Percentiles rank a stretch among this genome's conserved stretches.
Evolutionary conservation across 2,797 vertebrate species (phyloP).

Genomic region (Triplophysa bombifrons): DNA sequence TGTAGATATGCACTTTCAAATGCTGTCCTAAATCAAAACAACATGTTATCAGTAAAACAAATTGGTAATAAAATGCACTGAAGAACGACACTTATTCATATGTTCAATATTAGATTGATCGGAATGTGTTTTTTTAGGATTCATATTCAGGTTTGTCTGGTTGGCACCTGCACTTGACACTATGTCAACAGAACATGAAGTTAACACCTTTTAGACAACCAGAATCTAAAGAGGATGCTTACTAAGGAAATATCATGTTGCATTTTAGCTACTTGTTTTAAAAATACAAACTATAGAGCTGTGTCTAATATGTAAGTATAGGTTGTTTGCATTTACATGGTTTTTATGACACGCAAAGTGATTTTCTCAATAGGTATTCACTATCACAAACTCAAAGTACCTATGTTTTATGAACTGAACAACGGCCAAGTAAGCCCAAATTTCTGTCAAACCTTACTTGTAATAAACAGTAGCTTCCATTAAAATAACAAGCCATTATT

Average conservation of each 20-base stretch:
- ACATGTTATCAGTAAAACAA: background rate
- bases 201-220: constrained; percentile 38
- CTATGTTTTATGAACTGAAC: too few species aligned
- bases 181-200: constrained; percentile 13
- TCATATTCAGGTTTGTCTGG: constrained; percentile 1
- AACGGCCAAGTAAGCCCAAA: too few species aligned
- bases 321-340: too few species aligned
- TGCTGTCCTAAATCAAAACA: background rate
- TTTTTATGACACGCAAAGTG: too few species aligned
- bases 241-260: constrained; percentile 39
- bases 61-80: background rate
- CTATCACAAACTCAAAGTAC: too few species aligned
- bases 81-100: background rate
- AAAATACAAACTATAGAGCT: background rate
- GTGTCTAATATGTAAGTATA: too few species aligned
- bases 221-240: constrained; percentile 52
- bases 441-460: too few species aligned
- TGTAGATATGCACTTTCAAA: background rate
- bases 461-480: too few species aligned
- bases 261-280: constrained; percentile 15
- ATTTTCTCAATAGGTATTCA: too few species aligned
- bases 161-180: constrained; percentile 7
- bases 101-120: background rate
- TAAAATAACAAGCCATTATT: too few species aligned
- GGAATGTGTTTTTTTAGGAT: background rate